Evolutionary conservation across 2,888 invertebrate genomes (phyloP).

Genomic region (Apamea monoglypha): DNA sequence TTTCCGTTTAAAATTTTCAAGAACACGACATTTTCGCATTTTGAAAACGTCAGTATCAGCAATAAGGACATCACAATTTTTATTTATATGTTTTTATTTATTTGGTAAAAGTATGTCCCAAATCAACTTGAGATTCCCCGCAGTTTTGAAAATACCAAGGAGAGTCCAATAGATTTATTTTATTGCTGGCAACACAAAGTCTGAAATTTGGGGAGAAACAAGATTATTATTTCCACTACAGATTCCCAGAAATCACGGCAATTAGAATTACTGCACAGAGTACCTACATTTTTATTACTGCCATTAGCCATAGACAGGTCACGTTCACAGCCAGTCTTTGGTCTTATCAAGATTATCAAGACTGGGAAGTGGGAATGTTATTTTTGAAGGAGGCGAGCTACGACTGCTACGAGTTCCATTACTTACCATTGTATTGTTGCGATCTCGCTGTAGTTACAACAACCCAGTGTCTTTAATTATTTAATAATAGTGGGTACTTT

Average conservation of each 20-base stretch:
- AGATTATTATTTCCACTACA: neutral
- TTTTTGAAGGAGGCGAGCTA: neutral
- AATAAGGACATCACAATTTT: neutral
- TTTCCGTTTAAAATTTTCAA: neutral
- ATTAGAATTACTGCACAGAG: neutral
- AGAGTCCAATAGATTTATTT: slow-evolving; percentile 6
- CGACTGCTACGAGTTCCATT: neutral
- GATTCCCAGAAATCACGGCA: too few relatives aligned
- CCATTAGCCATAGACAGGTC: neutral
- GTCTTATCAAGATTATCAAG: too few relatives aligned
- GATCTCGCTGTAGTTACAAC: neutral
- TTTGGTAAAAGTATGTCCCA: neutral
- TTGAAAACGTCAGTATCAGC: neutral
- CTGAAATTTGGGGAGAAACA: slow-evolving; percentile 8
- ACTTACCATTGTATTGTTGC: neutral
- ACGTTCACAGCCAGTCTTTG: neutral
- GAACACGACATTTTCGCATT: neutral
- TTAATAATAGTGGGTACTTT: neutral
- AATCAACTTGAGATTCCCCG: neutral
- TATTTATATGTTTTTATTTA: neutral
- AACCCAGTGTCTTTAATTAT: neutral
- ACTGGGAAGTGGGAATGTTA: too few relatives aligned
- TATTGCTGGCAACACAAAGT: slow-evolving; percentile 13
- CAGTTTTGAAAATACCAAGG: neutral
- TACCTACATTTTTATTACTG: too few relatives aligned